phyloP scores from a whole-genome alignment of 2,797 vertebrate species.

The Erpetoichthys calabaricus region DNA sequence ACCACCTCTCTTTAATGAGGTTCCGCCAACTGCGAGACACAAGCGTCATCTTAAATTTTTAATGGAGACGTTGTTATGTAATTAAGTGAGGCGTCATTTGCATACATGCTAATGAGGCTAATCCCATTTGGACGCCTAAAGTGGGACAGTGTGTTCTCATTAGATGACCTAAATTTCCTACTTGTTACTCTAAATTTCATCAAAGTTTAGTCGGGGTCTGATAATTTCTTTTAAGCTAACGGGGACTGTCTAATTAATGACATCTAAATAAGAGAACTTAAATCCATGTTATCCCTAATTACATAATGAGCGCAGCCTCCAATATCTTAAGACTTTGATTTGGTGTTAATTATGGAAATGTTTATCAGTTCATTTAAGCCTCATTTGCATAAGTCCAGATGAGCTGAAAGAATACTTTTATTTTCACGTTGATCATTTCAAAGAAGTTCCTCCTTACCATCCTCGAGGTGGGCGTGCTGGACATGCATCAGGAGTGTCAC shows the following conservation, averaged over 20 bases:
- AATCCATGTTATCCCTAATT: slow-evolving; percentile 51
- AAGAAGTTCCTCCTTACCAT: not conserved
- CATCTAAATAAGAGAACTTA: slow-evolving; percentile 45
- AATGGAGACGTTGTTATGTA: slow-evolving; percentile 38
- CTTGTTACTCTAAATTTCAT: slow-evolving; percentile 56
- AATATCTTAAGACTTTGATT: slow-evolving; percentile 19
- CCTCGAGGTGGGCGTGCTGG: not conserved
- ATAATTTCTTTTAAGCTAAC: slow-evolving; percentile 63
- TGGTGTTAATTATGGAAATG: slow-evolving; percentile 12
- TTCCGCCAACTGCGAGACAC: slow-evolving; percentile 9
- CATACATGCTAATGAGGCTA: slow-evolving; percentile 53
- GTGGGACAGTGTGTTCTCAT: slow-evolving; percentile 58
- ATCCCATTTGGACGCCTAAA: slow-evolving; percentile 50
- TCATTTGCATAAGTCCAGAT: not conserved
- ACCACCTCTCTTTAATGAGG: slow-evolving; percentile 4
- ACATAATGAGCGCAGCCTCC: slow-evolving; percentile 33
- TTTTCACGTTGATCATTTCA: not conserved
- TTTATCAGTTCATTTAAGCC: slow-evolving; percentile 9
- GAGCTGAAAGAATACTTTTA: not conserved
- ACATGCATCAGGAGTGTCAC: not conserved
- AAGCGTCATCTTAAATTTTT: slow-evolving; percentile 29
- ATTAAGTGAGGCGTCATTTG: slow-evolving; percentile 45
- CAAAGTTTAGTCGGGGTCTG: slow-evolving; percentile 61
- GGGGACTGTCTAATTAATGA: slow-evolving; percentile 49
- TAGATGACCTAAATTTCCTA: slow-evolving; percentile 58